Percentiles rank a stretch among this genome's conserved stretches.
Evolutionary conservation across 2,797 vertebrate genomes (phyloP).

Genomic region (Pygocentrus nattereri): DNA sequence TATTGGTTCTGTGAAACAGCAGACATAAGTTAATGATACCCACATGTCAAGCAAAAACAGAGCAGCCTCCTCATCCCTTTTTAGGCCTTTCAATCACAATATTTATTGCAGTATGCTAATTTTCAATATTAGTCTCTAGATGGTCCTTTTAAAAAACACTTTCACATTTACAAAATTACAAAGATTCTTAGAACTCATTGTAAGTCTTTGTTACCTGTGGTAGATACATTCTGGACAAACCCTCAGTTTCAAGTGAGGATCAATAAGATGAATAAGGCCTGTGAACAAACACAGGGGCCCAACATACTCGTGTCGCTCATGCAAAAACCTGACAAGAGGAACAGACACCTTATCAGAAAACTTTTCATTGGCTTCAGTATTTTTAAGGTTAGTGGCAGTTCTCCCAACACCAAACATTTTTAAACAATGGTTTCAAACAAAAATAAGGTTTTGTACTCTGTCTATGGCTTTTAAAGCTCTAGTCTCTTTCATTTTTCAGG

Average conservation of each 20-base stretch:
- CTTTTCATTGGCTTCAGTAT: constrained; percentile 63
- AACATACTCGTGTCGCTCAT: constrained; percentile 86
- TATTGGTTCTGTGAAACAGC: too few relatives aligned
- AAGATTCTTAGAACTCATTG: not conserved
- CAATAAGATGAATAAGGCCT: constrained; percentile 16
- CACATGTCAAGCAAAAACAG: too few relatives aligned
- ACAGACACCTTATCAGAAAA: constrained; percentile 73
- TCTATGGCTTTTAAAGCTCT: not conserved
- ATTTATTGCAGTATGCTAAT: too few relatives aligned
- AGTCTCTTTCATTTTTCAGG: constrained; percentile 21
- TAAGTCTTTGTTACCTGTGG: constrained; percentile 1
- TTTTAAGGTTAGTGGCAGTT: constrained; percentile 49
- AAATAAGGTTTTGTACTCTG: not conserved
- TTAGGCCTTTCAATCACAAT: too few relatives aligned
- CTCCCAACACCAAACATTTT: not conserved
- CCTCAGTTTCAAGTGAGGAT: constrained; percentile 83
- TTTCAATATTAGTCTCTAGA: too few relatives aligned
- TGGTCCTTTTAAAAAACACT: too few relatives aligned
- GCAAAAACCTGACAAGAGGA: constrained; percentile 85
- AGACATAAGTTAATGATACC: too few relatives aligned
- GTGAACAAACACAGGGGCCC: constrained; percentile 28
- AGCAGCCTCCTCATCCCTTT: too few relatives aligned
- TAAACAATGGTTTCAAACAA: too few relatives aligned
- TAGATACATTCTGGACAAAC: constrained; percentile 87
- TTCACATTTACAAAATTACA: not conserved